Base-by-base conservation (phyloP, 2,113 vertebrate species). In the Platichthys stellatus region DNA sequence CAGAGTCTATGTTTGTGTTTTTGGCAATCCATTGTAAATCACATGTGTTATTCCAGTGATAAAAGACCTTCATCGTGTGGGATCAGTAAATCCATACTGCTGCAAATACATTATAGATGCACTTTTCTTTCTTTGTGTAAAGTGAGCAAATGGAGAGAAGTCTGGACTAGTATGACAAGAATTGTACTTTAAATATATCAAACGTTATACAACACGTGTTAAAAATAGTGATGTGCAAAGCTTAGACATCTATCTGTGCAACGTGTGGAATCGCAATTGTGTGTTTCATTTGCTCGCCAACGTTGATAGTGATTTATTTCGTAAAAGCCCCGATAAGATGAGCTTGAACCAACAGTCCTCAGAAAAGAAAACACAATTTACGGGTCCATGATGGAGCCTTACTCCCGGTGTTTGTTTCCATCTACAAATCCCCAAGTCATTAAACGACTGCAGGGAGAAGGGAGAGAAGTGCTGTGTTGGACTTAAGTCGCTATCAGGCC, bases 301-400 rank as follows among this genome's bases (percentile, higher is more conserved):
- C 83, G 89, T 79, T 79, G 86, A 86, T 84, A 78, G 76, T 74
- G 66, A 81, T 18, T 84, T 54, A 4, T 57, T 24, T 92, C 78
- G 31, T 0, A 86, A 90, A 81, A 84, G 82, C 62, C 63, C 60
- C 51, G 76, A 84, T 86, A 83, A 78, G 59, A 86, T 78, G 51
- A 54, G 62, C 1, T 49, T 78, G 86, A 90, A 89, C 83, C 90
- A 84, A 81, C 72, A 58, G 81, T 91, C 24, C 86, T 81, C 72
- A 78, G 65, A 66, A 56, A 72, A 78, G 69, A 82, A 84, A 91
- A 88, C 71, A 88, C 82, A 88, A 92, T 92, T 92, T 85, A 90
- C 24, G 20, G 23, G 56, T 87, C 78, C 69, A 88, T 88, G 84
- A 84, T n/a, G 31, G 67, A 74, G 82, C 73, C 80, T 85, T 76